Conservation (phyloP, 2,888 invertebrate species). For the Cordilura impudica region DNA sequence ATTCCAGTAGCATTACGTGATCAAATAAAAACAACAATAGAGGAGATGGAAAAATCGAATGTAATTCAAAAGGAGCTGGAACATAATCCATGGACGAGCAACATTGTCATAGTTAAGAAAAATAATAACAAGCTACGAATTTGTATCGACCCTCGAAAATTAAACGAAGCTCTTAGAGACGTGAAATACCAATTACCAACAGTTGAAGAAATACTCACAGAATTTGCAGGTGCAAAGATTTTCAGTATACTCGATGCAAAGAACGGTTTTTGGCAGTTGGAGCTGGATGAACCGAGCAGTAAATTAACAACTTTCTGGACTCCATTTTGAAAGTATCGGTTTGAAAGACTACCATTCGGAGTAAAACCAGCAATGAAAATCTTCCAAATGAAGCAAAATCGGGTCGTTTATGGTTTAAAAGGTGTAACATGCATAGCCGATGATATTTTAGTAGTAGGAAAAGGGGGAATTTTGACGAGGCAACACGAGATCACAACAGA, state of each 20-base stretch:
- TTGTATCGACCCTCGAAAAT: background rate
- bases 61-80: background rate
- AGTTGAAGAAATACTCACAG: background rate
- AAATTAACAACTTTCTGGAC: conserved; percentile 29
- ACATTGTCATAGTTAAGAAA: conserved; percentile 4
- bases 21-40: background rate
- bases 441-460: too few relatives aligned
- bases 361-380: too few relatives aligned
- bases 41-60: background rate
- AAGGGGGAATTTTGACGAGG: too few relatives aligned
- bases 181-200: conserved; percentile 3
- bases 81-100: background rate
- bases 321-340: conserved; percentile 15
- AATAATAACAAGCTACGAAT: too few relatives aligned
- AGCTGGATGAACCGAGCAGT: conserved; percentile 8
- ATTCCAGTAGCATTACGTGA: conserved; percentile 10
- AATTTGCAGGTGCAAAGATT: background rate
- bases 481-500: too few relatives aligned
- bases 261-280: conserved; percentile 20
- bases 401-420: too few relatives aligned
- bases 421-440: background rate
- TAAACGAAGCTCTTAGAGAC: background rate
- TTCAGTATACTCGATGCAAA: conserved; percentile 8
- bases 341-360: conserved; percentile 2
- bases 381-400: too few relatives aligned